Evolutionary conservation across 2,888 invertebrate species (phyloP), one percentile per base, ranked within the genome.

Genomic region (Oxyteleia sp.): DNA sequence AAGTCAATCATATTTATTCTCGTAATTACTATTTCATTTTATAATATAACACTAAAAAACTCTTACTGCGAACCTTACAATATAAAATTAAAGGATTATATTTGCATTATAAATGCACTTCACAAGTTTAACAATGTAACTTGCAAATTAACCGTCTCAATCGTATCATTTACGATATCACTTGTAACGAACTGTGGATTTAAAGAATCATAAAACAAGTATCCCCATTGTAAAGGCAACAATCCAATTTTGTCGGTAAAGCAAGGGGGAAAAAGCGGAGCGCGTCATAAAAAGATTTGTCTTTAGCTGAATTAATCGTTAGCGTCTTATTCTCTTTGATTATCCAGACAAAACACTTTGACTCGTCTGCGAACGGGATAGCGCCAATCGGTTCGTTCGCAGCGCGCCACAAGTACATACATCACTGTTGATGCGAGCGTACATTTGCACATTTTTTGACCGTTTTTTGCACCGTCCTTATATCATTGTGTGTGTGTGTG

Each of bases 401-500:
- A 64, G 47, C 32, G 23, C 38, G 20, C 35, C 41, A 4, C 10
- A 38, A 10, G n/a, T 38, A 51, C 35, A 38, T 23, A 20, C 18
- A 38, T 23, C 15, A 23, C 16, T n/a, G 26, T 10, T 38, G 66
- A 66, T 41, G 38, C 38, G 26, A 11, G 7, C 15, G 16, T 26
- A 29, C 43, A 55, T 55, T 55, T 47, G 57, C 38, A 49, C 57
- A 47, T 16, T 47, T 29, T 74, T 47, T 41, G 18, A n/a, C 10
- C 11, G n/a, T n/a, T 72, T 35, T 61, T 72, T 72, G 71, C 61
- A 61, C 59, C 51, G 18, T 16, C 23, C 59, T 71, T 49, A 20
- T 49, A 45, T 55, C 41, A 45, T 18, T 72, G 71, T 41, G 41
- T 29, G 47, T 45, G n/a, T n/a, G n/a, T n/a, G n/a, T n/a, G n/a